Evolutionary conservation across 2,888 invertebrate species (phyloP), one percentile per base, ranked within the genome.

Genomic region (Hyalella azteca): DNA sequence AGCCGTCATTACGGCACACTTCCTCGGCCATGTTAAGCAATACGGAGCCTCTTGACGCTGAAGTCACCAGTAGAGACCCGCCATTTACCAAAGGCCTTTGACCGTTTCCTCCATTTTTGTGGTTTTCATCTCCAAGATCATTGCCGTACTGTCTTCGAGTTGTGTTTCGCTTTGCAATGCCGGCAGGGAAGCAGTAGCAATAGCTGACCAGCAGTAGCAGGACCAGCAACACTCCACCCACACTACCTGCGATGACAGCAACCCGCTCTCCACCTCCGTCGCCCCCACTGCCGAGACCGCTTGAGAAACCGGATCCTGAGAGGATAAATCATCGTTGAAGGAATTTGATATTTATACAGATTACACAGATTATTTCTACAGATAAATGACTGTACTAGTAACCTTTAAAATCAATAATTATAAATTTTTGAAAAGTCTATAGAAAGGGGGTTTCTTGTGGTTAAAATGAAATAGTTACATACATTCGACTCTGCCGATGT

Each of bases 161-260:
- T 73, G 79, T 81, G 32, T 79, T 54, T 4, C 81, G 73, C 45
- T 79, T 66, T 36, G 79, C 81, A 50, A 82, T 73, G n/a, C 79
- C 77, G 5, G 78, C 75, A 0, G 82, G 81, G 9, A 81, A 40
- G 75, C 82, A 82, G 78, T 80, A 83, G 78, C 83, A 83, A 75
- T 83, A 83, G 7, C 73, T 60, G 19, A 77, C 81, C 32, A 83
- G 40, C 13, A 81, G 40, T 22, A 83, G 29, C 40, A 81, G 79
- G 22, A 83, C 81, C 50, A 83, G 73, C 45, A 83, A 60, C 3
- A 83, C 45, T 19, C 83, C 83, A 7, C 83, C 83, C 4, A 83
- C 73, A 49, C 81, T 79, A 0, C 83, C 83, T 40, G 79, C 78
- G 50, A 83, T 83, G 36, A 83, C 81, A 3, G 83, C 83, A 0